phyloP scores from a whole-genome alignment of 2,797 vertebrate species.

The Lacerta bilineata region DNA sequence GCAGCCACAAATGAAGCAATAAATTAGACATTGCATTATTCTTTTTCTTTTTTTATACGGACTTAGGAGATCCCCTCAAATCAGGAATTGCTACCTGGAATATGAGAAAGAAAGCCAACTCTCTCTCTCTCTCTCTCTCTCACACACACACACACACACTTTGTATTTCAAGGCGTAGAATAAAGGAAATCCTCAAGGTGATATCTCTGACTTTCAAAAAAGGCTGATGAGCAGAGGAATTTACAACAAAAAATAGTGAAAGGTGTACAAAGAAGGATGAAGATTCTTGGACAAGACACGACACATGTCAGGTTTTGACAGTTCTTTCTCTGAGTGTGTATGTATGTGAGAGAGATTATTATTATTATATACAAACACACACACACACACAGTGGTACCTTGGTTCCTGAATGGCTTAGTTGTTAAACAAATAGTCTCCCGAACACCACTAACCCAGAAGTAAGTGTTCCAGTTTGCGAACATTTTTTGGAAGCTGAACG shows the following conservation, averaged over 20 bases:
- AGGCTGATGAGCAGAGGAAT: neutral
- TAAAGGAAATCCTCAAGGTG: slow-evolving; percentile 64
- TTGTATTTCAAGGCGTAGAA: slow-evolving; percentile 44
- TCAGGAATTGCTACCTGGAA: slow-evolving; percentile 81
- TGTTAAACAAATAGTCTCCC: no score
- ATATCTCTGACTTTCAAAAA: slow-evolving; percentile 38
- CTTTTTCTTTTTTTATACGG: slow-evolving; percentile 74
- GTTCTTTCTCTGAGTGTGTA: no score
- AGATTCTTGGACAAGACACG: neutral
- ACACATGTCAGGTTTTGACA: no score
- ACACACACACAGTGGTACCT: no score
- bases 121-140: no score
- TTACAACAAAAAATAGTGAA: neutral
- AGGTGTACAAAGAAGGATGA: neutral
- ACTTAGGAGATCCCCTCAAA: slow-evolving; percentile 83
- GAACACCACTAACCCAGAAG: no score
- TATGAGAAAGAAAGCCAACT: slow-evolving; percentile 57
- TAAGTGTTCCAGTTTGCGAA: no score
- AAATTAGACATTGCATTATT: slow-evolving; percentile 89
- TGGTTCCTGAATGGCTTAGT: no score
- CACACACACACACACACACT: no score
- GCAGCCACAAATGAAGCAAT: slow-evolving; percentile 91
- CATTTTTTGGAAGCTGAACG: no score
- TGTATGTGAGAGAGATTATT: no score
- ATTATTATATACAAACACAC: no score